phyloP scores from a whole-genome alignment of 1,140 invertebrate genomes.

The Pinna nobilis region DNA sequence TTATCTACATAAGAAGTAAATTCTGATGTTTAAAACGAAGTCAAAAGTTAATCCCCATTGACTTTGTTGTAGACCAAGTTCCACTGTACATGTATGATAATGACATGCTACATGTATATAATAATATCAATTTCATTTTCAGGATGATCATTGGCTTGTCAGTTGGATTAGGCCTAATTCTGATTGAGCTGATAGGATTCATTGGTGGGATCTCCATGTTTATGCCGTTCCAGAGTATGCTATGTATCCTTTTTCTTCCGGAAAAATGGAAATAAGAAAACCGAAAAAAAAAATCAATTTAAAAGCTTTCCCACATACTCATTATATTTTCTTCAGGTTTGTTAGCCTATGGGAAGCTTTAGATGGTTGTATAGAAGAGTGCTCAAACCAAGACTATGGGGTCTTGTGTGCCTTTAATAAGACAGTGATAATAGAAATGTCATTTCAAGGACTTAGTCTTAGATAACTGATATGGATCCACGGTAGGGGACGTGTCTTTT shows the following conservation, averaged over 20 bases:
- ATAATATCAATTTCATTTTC: constrained; percentile 7
- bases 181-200: constrained; percentile 80
- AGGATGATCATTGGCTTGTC: constrained; percentile 68
- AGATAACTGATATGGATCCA: no score
- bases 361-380: no score
- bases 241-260: constrained; percentile 80
- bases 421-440: no score
- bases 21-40: no score
- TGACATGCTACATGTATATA: no score
- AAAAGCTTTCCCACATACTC: not conserved
- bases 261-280: not conserved
- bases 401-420: no score
- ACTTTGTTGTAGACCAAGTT: not conserved
- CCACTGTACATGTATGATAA: no score
- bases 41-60: not conserved
- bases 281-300: not conserved
- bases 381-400: no score
- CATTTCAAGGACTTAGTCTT: no score
- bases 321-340: not conserved
- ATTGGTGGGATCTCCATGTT: constrained; percentile 82
- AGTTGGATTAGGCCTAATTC: constrained; percentile 77
- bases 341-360: not conserved
- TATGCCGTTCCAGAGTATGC: constrained; percentile 78
- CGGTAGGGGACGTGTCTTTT: no score
- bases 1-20: no score